Evolutionary conservation across 2,797 vertebrate genomes (phyloP), one percentile per base, ranked within the genome.

Genomic region (Hippoglossus hippoglossus): DNA sequence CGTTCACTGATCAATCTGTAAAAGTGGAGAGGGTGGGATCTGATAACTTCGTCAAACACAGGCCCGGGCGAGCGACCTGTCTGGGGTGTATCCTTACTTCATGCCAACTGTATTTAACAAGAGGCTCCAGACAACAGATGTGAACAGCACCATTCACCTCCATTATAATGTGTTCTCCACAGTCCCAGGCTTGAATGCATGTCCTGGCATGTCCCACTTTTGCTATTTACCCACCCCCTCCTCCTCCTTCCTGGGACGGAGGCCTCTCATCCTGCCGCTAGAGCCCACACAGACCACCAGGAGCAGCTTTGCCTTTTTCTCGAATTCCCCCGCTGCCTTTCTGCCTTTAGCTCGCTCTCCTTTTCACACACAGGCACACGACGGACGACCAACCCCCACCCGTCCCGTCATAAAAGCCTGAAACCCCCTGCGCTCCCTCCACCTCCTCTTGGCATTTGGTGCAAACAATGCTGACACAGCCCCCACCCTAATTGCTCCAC

Each of bases 401-500:
- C 62, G 44, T 75, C 79, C 80, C 78, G 57, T 80, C 85, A 84
- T 88, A 89, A 92, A 88, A 87, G 81, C 88, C 56, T 31, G 28
- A 52, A 73, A 83, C 77, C 79, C 81, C 79, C 31, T 66, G 78
- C 65, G 74, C 75, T 89, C 85, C 77, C 84, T 84, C 87, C 84
- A 81, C 82, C 86, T 85, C 80, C 84, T 83, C 65, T 67, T 82
- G 85, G 87, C 91, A 91, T 93, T 93, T 89, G 88, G 82, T 71
- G 85, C 86, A 93, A 93, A 93, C 91, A 92, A 91, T 91, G 89
- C 92, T 86, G 89, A 92, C 87, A 82, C 79, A 91, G 86, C 89
- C 87, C 89, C 87, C 89, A 70, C 80, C 71, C 82, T 90, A 91
- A 90, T 91, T 86, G 89, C 86, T 89, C 89, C 87, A 90, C 90